A percentile compares a stretch with the other conserved stretches of the same genome.
Conservation (phyloP, 2,888 invertebrate genomes). For the Lamproptera curius region DNA sequence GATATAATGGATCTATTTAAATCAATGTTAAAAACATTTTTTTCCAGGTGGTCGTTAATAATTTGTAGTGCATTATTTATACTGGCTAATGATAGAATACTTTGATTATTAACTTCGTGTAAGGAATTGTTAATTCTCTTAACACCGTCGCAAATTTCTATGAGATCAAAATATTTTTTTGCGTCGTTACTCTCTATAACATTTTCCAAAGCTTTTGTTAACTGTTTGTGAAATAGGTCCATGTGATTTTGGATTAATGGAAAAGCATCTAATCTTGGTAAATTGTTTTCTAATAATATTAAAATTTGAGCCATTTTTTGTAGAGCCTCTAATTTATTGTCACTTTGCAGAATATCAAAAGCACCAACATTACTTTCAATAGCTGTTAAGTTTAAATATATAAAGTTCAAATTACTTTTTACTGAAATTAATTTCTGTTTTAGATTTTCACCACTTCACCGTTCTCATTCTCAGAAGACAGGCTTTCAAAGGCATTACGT, state of each 20-base stretch:
- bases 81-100: constrained; percentile 47
- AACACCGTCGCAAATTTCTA: constrained; percentile 61
- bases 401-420: constrained; percentile 52
- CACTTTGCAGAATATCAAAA: constrained; percentile 61
- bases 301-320: constrained; percentile 70
- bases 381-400: constrained; percentile 47
- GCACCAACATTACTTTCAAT: constrained; percentile 52
- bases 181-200: constrained; percentile 73
- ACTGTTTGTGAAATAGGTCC: constrained; percentile 64
- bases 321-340: constrained; percentile 61
- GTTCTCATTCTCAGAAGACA: constrained; percentile 46
- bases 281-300: constrained; percentile 60
- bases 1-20: constrained; percentile 50
- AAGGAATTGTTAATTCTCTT: constrained; percentile 54
- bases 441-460: constrained; percentile 43
- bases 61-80: constrained; percentile 55
- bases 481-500: constrained; percentile 75
- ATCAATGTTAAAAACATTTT: constrained; percentile 51
- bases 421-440: constrained; percentile 49
- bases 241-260: constrained; percentile 47
- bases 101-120: constrained; percentile 47
- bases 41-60: constrained; percentile 49
- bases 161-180: constrained; percentile 54
- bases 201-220: constrained; percentile 77
- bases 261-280: constrained; percentile 46